phyloP scores from a whole-genome alignment of 2,113 vertebrate genomes.

The Bagarius yarrelli region DNA sequence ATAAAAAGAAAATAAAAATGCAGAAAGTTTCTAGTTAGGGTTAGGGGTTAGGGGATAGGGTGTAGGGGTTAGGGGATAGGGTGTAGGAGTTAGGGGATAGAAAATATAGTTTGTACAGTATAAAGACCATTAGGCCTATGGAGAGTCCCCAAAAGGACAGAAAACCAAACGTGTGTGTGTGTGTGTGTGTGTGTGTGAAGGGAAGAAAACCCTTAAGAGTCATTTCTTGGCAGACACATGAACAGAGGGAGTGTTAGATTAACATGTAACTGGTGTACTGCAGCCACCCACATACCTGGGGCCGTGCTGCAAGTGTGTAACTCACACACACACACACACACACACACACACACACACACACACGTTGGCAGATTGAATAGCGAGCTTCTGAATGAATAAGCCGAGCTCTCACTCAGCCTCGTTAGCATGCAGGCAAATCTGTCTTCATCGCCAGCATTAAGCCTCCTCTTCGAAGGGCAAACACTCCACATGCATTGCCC shows the following conservation, averaged over 20 bases:
- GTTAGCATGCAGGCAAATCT: slow-evolving; percentile 70
- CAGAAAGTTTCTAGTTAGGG: too few relatives aligned
- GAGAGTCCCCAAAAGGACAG: too few relatives aligned
- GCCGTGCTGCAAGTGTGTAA: slow-evolving; percentile 31
- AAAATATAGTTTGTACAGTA: too few relatives aligned
- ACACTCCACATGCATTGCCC: slow-evolving; percentile 12
- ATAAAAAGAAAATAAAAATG: too few relatives aligned
- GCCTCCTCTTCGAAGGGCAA: slow-evolving; percentile 39
- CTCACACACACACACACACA: too few relatives aligned
- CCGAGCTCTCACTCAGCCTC: slow-evolving; percentile 58
- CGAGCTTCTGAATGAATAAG: slow-evolving; percentile 40
- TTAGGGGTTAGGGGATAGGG: too few relatives aligned
- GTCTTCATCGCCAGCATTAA: slow-evolving; percentile 56
- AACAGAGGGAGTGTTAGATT: slow-evolving; percentile 33
- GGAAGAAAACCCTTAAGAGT: slow-evolving; percentile 12
- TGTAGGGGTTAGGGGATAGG: too few relatives aligned
- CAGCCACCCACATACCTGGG: slow-evolving; percentile 54
- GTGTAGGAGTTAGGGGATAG: too few relatives aligned
- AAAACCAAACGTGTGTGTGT: not conserved
- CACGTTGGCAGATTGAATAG: slow-evolving; percentile 28
- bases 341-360: too few relatives aligned
- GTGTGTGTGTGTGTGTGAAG: not conserved
- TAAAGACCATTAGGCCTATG: too few relatives aligned
- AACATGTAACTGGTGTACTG: slow-evolving; percentile 40
- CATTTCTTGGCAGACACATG: slow-evolving; percentile 21